phyloP scores from a whole-genome alignment of 2,888 invertebrate species.

The Baccha elongata region DNA sequence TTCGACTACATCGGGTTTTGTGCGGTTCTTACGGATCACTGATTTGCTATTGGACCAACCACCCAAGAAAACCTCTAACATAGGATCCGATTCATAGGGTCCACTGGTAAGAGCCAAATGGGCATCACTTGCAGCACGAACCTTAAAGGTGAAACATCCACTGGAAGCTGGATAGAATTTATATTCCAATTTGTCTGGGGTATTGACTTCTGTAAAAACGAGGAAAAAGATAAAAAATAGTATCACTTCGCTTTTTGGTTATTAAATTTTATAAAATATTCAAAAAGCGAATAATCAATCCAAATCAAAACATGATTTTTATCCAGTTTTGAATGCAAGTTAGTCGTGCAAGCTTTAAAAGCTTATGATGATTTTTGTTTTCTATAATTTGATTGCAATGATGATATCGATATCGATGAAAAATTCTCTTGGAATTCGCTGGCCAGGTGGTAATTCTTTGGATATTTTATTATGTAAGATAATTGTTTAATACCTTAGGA shows the following conservation, averaged over 20 bases:
- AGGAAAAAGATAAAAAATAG: constrained; percentile 51
- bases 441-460: too few relatives aligned
- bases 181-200: constrained; percentile 92
- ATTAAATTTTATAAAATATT: constrained; percentile 7
- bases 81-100: constrained; percentile 88
- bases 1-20: constrained; percentile 89
- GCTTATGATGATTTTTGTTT: not conserved
- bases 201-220: constrained; percentile 87
- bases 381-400: too few relatives aligned
- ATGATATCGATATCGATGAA: too few relatives aligned
- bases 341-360: not conserved
- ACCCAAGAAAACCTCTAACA: constrained; percentile 94
- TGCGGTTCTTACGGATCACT: constrained; percentile 90
- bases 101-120: constrained; percentile 91
- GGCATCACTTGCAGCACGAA: constrained; percentile 91
- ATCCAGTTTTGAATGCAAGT: not conserved
- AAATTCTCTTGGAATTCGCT: too few relatives aligned
- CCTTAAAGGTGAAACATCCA: constrained; percentile 89
- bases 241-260: constrained; percentile 44
- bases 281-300: not conserved
- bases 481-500: too few relatives aligned
- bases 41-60: constrained; percentile 94
- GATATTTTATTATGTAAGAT: too few relatives aligned
- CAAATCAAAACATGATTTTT: not conserved
- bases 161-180: constrained; percentile 89